Base-by-base conservation (phyloP, 2,888 invertebrate genomes). In the Acanthosepion lycidas region DNA sequence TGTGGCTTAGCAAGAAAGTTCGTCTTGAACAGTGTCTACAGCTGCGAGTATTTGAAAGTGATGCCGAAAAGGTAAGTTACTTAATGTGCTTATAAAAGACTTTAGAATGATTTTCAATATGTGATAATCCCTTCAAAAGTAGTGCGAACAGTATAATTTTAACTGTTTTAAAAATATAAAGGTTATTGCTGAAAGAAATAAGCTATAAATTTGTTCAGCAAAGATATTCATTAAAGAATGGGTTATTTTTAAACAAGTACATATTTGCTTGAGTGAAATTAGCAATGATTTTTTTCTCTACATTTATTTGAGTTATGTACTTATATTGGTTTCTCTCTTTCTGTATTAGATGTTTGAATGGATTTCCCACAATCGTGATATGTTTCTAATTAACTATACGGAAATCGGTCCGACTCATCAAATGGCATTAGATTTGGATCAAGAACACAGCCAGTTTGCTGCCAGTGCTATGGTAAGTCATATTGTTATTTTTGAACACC, bases 371-470 rank as follows among this genome's bases (percentile, higher is more conserved):
- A 99, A 99, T 97, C 98, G 99, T 95, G 99, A 99, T 97, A 98
- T 99, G 95, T 99, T 99, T 98, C 98, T 99, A 95, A 98, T 99
- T 96, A 99, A 99, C 96, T 99, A 99, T 97, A 99, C 99, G 92
- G 99, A 99, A 98, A 99, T 99, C 96, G 99, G 99, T 20, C 96
- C 96, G 59, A 96, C 96, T 91, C 97, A 97, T 94, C 96, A 96
- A 95, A 96, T 97, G 96, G 99, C 99, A 55, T 99, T 99, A 97
- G 98, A 98, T 95, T 98, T 99, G 95, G 99, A 99, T 97, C 99
- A 99, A 97, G 99, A 99, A 97, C 99, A 99, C 97, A 99, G 99
- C 96, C 99, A 99, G 97, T 99, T 99, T 97, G 99, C 99, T 0
- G 97, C 98, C 98, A 98, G 98, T 98, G 98, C 98, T 55, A 98